phyloP scores from a whole-genome alignment of 2,797 vertebrate species.

The Phoxinus dragarum region DNA sequence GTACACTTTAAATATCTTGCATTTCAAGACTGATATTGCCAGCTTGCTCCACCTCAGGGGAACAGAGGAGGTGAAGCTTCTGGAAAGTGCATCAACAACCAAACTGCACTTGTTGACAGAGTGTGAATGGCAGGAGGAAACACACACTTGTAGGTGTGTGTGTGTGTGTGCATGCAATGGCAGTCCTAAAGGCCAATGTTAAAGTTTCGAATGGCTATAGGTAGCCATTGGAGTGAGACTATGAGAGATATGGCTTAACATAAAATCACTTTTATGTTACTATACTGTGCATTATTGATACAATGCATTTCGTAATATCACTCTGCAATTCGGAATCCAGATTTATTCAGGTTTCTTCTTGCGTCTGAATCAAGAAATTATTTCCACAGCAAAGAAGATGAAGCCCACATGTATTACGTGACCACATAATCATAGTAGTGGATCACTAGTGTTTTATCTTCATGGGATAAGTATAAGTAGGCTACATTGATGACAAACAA shows the following conservation, averaged over 20 bases:
- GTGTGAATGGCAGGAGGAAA: not conserved
- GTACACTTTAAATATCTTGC: too few species aligned
- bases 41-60: not conserved
- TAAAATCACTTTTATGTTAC: too few species aligned
- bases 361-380: not conserved
- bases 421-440: not conserved
- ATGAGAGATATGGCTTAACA: too few species aligned
- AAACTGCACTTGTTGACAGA: not conserved
- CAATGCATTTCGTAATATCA: too few species aligned
- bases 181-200: not conserved
- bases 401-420: not conserved
- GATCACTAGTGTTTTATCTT: not conserved
- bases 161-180: not conserved
- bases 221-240: not conserved
- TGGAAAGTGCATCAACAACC: not conserved
- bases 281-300: too few species aligned
- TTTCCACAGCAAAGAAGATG: not conserved
- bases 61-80: not conserved
- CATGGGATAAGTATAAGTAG: not conserved
- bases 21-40: not conserved
- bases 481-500: not conserved
- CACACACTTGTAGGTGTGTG: not conserved
- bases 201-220: not conserved
- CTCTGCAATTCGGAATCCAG: not conserved
- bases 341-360: not conserved